Evolutionary conservation across 2,888 invertebrate genomes (phyloP), one percentile per base, ranked within the genome.

Genomic region (Dermolepida albohirtum): DNA sequence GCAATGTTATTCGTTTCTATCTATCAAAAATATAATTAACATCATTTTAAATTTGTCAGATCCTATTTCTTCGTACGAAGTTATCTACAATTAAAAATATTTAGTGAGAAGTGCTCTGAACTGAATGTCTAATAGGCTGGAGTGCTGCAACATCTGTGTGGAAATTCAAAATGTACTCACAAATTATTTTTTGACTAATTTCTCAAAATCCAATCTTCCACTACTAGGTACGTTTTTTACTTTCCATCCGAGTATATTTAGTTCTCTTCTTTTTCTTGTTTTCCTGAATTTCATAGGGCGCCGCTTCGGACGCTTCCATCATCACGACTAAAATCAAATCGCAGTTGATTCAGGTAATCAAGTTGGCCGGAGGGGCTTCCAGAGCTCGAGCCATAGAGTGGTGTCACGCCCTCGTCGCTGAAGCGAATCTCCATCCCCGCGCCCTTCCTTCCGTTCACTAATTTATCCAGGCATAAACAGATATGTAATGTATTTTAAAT

Each of bases 341-440:
- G 69, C 65, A 78, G 75, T 70, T 77, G 78, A 78, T 78, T 78
- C 77, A 77, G 76, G 77, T 78, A 79, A 80, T 79, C 78, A 77
- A 76, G 76, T 79, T 79, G 78, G 78, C 74, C 75, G 74, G 74
- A 75, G 75, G 76, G 75, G 75, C 75, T 75, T 78, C 47, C 47
- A 59, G 78, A 77, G 74, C 57, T 52, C 47, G 47, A 59, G 59
- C 34, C 47, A 59, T 47, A 16, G 57, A 59, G 47, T 75, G 76
- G 73, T 79, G 81, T 81, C 82, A 81, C 82, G 81, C 82, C 82
- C 81, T 81, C 78, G 79, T 79, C 81, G 78, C 77, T 82, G 77
- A 81, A 79, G 79, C 82, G 80, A 81, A 82, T 80, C 81, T 82
- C 82, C 82, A 74, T 72, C 71, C 74, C 75, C 74, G 76, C 75